Base-by-base conservation (phyloP, 1,140 invertebrate genomes). In the Drosophila seguyi region DNA sequence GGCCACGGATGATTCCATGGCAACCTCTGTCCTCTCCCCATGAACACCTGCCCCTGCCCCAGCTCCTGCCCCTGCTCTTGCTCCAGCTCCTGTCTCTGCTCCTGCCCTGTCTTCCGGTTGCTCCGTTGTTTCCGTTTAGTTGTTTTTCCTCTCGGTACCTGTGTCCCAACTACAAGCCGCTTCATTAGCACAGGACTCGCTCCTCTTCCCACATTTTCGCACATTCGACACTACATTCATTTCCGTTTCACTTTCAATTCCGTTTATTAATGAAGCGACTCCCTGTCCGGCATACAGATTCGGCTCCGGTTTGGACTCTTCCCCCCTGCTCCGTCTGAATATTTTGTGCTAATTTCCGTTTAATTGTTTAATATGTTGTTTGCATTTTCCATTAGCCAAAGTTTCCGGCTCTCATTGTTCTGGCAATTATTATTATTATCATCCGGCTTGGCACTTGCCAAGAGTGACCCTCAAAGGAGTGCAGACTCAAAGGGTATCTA, bases 321-420 rank as follows among this genome's bases (percentile, higher is more conserved):
- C 41, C 6, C 3, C 41, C 45, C n/a, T 39, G 2, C 20, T 25
- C 41, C 11, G 61, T 0, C 4, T 78, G 85, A 80, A 76, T 73
- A 87, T 84, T 84, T 84, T 68, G 85, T 88, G 84, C 73, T 88
- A 88, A 88, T 88, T 88, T 88, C 84, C 84, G 84, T 88, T 90
- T 88, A 88, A 88, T 88, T 88, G 85, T 88, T 88, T 88, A 90
- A 88, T 88, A 87, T 87, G 74, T 88, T 87, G 84, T 87, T 87
- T 83, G 84, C 84, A 87, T 80, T 88, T 80, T 80, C 85, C 79
- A 87, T 86, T 88, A 83, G 75, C 79, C 62, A 39, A 59, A 62
- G 75, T 72, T 83, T 86, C 83, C 84, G 79, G 38, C 39, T 60
- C 39, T 63, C 75, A 76, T 86, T 86, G 83, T 82, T 79, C 48